Conservation (phyloP, 2,113 vertebrate species). For the Myotis brandtii region DNA sequence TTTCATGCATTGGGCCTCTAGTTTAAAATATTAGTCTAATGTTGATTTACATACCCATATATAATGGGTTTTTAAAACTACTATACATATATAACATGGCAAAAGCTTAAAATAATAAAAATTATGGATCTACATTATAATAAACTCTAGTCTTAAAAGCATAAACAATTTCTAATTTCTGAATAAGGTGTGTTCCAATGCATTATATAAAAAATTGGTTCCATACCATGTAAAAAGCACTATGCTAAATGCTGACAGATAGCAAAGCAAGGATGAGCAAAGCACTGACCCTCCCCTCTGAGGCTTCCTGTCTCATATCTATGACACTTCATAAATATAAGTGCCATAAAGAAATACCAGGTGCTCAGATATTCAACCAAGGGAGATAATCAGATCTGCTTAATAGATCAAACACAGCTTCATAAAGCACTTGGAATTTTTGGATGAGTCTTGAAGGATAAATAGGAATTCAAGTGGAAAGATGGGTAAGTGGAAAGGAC, state of each 20-base stretch:
- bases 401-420: not conserved
- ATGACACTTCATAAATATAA: not conserved
- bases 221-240: not conserved
- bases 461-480: not conserved
- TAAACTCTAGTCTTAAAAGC: constrained; percentile 23
- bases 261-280: not conserved
- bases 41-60: not conserved
- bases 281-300: not conserved
- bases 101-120: constrained; percentile 3
- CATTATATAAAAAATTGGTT: not conserved
- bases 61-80: not conserved
- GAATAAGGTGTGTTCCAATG: not conserved
- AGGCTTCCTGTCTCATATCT: not conserved
- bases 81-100: not conserved
- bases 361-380: not conserved
- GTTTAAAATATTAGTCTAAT: constrained; percentile 39
- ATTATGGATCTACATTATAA: not conserved
- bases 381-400: not conserved
- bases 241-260: not conserved
- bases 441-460: not conserved
- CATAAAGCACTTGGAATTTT: not conserved
- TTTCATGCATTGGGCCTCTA: no score
- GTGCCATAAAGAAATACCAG: not conserved
- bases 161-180: not conserved
- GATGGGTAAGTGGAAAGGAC: not conserved